These are phyloP conservation scores for Pyrocoelia pectoralis DNA, from an alignment of 2,888 invertebrate species.

Conservation along the genomic window DNA sequence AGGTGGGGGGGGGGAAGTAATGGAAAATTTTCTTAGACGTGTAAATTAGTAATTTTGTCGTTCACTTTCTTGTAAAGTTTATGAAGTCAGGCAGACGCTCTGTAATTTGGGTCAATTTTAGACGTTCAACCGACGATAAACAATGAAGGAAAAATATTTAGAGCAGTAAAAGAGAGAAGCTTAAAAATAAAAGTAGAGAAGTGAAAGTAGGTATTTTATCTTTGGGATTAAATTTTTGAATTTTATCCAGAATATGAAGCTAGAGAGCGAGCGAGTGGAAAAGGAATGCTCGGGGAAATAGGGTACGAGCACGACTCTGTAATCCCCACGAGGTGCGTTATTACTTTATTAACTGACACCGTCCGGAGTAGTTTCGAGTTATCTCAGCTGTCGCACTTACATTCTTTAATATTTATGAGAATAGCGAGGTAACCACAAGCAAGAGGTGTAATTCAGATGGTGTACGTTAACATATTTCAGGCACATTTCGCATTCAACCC, in stretches of 20 bases:
- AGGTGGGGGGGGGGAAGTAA: no score
- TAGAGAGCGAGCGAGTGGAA: constrained; percentile 7
- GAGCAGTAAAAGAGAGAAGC: not conserved
- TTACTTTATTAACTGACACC: constrained; percentile 57
- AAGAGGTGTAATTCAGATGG: not conserved
- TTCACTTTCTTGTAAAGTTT: constrained; percentile 2
- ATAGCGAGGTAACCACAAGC: constrained; percentile 42
- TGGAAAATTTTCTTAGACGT: constrained; percentile 2
- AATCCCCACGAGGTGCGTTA: constrained; percentile 53
- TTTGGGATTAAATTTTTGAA: constrained; percentile 9
- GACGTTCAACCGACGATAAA: not conserved
- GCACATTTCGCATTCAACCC: not conserved
- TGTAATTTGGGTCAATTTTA: not conserved
- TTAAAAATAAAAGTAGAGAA: not conserved
- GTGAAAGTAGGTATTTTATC: not conserved
- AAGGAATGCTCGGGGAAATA: constrained; percentile 14
- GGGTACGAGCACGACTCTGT: constrained; percentile 16
- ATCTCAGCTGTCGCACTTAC: constrained; percentile 55
- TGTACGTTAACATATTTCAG: not conserved
- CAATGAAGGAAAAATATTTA: not conserved
- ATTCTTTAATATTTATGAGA: constrained; percentile 52
- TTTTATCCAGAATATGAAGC: constrained; percentile 8
- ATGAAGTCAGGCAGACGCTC: not conserved
- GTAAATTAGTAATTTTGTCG: not conserved
- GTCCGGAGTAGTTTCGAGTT: constrained; percentile 53